These are phyloP conservation scores for Anhinga rufa DNA, from an alignment of 2,113 vertebrate genomes.

Conservation along the genomic window DNA sequence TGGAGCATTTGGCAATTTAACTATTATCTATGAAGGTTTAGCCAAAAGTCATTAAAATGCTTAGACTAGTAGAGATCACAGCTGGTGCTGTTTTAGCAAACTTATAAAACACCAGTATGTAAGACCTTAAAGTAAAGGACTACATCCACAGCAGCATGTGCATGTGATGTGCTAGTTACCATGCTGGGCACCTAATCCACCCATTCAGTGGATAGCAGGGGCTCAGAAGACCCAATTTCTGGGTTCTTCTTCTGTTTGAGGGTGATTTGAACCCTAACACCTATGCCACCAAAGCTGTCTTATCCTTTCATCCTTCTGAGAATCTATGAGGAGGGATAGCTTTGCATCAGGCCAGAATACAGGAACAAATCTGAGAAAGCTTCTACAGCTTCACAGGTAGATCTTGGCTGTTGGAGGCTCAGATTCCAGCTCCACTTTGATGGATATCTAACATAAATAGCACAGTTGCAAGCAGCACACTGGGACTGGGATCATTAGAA, in stretches of 20 bases:
- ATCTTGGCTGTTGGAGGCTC: not conserved
- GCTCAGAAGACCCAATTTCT: not conserved
- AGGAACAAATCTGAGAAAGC: not conserved
- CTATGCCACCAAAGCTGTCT: not conserved
- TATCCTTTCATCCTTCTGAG: not conserved
- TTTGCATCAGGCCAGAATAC: not conserved
- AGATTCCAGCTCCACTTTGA: not conserved
- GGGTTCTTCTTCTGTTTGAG: not conserved
- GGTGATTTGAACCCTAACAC: not conserved
- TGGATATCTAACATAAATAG: not conserved
- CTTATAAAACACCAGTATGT: constrained; percentile 23
- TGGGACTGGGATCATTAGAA: not conserved
- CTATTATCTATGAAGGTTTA: constrained; percentile 68
- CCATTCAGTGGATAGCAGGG: not conserved
- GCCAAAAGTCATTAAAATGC: constrained; percentile 71
- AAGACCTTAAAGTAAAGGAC: not conserved
- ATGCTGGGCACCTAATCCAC: not conserved
- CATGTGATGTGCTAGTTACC: not conserved
- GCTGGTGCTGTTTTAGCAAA: constrained; percentile 40
- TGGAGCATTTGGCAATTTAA: constrained; percentile 73
- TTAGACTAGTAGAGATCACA: constrained; percentile 46
- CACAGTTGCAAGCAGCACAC: not conserved
- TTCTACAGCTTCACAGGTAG: not conserved
- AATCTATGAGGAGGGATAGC: not conserved
- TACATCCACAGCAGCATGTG: not conserved